Evolutionary conservation across 2,797 vertebrate species (phyloP).

Genomic region (Fistularia commersonii): DNA sequence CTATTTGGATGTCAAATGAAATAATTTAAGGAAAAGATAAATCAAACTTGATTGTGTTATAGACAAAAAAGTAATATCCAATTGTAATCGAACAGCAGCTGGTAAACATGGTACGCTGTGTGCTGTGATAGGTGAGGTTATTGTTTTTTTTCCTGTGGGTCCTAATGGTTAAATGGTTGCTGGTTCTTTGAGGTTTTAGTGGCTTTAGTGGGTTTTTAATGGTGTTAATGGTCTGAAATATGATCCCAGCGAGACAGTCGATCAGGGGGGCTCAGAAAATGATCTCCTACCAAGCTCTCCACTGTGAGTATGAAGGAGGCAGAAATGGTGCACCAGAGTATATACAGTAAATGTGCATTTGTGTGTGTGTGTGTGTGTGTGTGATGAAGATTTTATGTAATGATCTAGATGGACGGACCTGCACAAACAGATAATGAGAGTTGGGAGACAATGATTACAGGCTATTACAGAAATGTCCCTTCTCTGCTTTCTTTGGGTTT

Average conservation of each 20-base stretch:
- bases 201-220: slow-evolving; percentile 84
- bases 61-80: too few species aligned
- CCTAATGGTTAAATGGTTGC: slow-evolving; percentile 73
- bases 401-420: slow-evolving; percentile 50
- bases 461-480: slow-evolving; percentile 55
- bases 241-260: slow-evolving; percentile 73
- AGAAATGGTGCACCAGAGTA: slow-evolving; percentile 52
- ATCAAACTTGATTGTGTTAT: too few species aligned
- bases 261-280: slow-evolving; percentile 67
- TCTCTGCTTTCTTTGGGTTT: slow-evolving; percentile 19
- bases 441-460: slow-evolving; percentile 61
- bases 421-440: slow-evolving; percentile 55
- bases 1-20: background rate
- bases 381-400: slow-evolving; percentile 33
- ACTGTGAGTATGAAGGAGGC: slow-evolving; percentile 28
- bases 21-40: too few species aligned
- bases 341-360: slow-evolving; percentile 45
- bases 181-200: slow-evolving; percentile 77
- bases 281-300: slow-evolving; percentile 58
- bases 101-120: slow-evolving; percentile 22
- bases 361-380: slow-evolving; percentile 17
- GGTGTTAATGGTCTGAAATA: slow-evolving; percentile 81
- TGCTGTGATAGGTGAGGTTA: slow-evolving; percentile 20
- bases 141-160: slow-evolving; percentile 48
- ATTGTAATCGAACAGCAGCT: slow-evolving; percentile 14